Evolutionary conservation across 1,140 invertebrate species (phyloP).

Genomic region (Reticulitermes speratus): DNA sequence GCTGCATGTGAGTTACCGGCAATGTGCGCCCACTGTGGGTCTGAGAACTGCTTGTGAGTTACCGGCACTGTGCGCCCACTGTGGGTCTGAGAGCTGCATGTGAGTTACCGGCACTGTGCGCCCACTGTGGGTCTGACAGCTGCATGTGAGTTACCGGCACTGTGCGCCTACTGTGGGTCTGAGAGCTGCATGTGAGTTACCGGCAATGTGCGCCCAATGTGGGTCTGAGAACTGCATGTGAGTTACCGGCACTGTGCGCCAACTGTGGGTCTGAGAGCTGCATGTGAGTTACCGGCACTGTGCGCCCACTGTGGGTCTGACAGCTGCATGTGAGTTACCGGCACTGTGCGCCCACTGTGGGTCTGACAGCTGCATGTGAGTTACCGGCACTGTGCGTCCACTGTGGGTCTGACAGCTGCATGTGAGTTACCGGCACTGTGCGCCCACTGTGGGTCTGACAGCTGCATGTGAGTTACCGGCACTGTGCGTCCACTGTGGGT

Average conservation of each 20-base stretch:
- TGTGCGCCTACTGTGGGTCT: too few species aligned
- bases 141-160: constrained; percentile 65
- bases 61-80: not conserved
- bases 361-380: constrained; percentile 81
- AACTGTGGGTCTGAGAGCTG: constrained; percentile 57
- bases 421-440: constrained; percentile 56
- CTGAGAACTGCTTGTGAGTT: constrained; percentile 78
- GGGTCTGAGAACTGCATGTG: constrained; percentile 78
- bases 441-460: constrained; percentile 43
- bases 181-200: constrained; percentile 74
- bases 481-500: too few species aligned
- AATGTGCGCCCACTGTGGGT: too few species aligned
- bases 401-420: constrained; percentile 65
- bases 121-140: constrained; percentile 50
- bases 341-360: too few species aligned
- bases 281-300: constrained; percentile 62
- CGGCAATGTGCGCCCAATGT: not conserved
- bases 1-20: constrained; percentile 66
- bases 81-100: constrained; percentile 72
- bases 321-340: constrained; percentile 71
- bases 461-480: constrained; percentile 66
- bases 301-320: too few species aligned
- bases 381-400: constrained; percentile 33
- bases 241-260: constrained; percentile 45
- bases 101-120: constrained; percentile 52